A percentile compares a stretch with the other conserved stretches of the same genome.
Evolutionary conservation across 1,140 invertebrate genomes (phyloP).

Genomic region (Whitmania pigra): DNA sequence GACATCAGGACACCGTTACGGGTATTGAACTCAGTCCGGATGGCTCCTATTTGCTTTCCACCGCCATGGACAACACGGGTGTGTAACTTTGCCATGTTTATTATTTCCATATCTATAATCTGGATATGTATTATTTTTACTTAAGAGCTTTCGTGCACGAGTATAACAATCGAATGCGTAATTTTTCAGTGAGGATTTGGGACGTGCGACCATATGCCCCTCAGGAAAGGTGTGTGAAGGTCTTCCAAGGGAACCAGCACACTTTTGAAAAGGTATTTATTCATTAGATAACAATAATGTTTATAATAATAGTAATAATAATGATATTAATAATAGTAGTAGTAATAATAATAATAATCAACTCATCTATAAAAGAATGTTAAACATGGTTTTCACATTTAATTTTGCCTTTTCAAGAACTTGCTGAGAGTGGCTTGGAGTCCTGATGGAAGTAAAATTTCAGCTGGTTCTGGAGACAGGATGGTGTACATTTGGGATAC

Average conservation of each 20-base stretch:
- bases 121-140: too few relatives aligned
- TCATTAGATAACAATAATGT: background rate
- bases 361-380: background rate
- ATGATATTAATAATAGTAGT: too few relatives aligned
- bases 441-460: constrained; percentile 61
- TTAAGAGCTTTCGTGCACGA: background rate
- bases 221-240: constrained; percentile 80
- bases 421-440: constrained; percentile 77
- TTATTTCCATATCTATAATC: too few relatives aligned
- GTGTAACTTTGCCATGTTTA: background rate
- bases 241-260: constrained; percentile 84
- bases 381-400: background rate
- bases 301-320: background rate
- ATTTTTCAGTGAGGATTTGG: constrained; percentile 50
- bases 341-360: background rate
- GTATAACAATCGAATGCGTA: background rate
- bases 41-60: constrained; percentile 82
- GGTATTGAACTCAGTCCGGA: constrained; percentile 81
- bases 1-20: constrained; percentile 87
- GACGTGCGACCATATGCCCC: constrained; percentile 61
- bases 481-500: constrained; percentile 96
- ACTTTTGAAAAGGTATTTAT: constrained; percentile 83
- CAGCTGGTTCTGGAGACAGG: constrained; percentile 83
- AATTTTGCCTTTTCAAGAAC: constrained; percentile 46
- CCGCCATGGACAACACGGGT: constrained; percentile 88